phyloP scores from a whole-genome alignment of 2,113 vertebrate species.

The Plestiodon gilberti region DNA sequence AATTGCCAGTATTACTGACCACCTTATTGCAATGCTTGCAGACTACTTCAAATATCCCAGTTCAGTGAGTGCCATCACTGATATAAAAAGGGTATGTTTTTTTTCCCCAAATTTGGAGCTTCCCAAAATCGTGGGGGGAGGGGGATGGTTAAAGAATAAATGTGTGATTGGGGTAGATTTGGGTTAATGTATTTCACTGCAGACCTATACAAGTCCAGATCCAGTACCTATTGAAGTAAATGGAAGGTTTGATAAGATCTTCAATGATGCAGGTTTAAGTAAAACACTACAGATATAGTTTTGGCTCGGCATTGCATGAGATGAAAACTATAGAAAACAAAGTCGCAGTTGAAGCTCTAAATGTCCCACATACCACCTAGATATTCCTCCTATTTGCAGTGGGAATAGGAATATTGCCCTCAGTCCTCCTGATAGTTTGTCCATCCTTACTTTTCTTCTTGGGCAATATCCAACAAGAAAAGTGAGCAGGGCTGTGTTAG shows the following conservation, averaged over 20 bases:
- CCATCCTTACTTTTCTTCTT: not conserved
- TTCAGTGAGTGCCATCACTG: slow-evolving; percentile 96
- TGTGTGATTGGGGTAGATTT: not conserved
- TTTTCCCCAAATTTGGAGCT: not conserved
- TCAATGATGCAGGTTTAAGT: not conserved
- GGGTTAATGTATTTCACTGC: not conserved
- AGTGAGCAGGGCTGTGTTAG: not conserved
- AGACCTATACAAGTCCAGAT: not conserved
- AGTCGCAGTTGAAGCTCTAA: not conserved
- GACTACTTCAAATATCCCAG: slow-evolving; percentile 99
- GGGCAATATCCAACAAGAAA: not conserved
- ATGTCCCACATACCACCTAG: not conserved
- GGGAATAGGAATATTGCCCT: no score
- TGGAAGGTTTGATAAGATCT: not conserved
- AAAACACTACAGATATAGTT: not conserved
- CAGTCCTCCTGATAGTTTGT: not conserved
- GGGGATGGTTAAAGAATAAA: not conserved
- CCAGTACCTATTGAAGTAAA: not conserved
- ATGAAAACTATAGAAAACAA: not conserved
- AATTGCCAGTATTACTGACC: slow-evolving; percentile 95
- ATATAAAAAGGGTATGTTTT: slow-evolving; percentile 95
- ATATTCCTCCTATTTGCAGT: no score
- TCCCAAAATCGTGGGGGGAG: not conserved
- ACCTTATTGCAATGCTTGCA: slow-evolving; percentile 95
- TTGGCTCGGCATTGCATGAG: not conserved